Conservation (phyloP, 1,140 invertebrate species). For the Drosophila orosa region DNA sequence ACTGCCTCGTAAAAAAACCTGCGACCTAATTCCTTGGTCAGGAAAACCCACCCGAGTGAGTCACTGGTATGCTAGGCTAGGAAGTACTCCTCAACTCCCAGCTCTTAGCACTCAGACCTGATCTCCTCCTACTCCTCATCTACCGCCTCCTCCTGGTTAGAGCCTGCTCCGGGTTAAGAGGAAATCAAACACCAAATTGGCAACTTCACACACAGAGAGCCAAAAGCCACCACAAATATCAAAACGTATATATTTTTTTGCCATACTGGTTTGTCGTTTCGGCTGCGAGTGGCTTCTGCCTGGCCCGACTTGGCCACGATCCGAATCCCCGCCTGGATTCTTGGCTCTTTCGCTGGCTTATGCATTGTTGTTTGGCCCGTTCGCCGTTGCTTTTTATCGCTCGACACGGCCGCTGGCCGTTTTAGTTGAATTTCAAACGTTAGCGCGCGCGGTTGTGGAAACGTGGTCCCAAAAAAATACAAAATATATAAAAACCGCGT, state of each 20-base stretch:
- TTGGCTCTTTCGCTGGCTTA: conserved; percentile 10
- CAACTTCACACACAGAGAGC: conserved; percentile 51
- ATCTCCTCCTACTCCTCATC: background rate
- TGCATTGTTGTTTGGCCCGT: conserved; percentile 35
- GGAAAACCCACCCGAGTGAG: conserved; percentile 53
- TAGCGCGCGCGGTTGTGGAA: conserved; percentile 69
- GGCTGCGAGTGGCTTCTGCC: conserved; percentile 76
- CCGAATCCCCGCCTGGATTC: conserved; percentile 10
- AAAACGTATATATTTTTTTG: conserved; percentile 33
- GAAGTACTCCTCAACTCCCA: conserved; percentile 4
- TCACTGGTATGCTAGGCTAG: conserved; percentile 44
- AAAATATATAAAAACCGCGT: conserved; percentile 14
- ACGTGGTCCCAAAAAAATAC: conserved; percentile 13
- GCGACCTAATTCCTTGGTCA: conserved; percentile 35
- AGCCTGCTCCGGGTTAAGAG: conserved; percentile 43
- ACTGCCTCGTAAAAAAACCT: background rate
- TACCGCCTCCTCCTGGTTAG: conserved; percentile 10
- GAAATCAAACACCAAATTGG: conserved; percentile 69
- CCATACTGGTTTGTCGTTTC: conserved; percentile 65
- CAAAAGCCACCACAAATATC: conserved; percentile 24
- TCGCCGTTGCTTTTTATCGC: conserved; percentile 70
- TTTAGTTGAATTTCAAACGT: conserved; percentile 81
- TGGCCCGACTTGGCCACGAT: conserved; percentile 29
- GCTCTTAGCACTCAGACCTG: conserved; percentile 8
- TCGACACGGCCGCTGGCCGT: conserved; percentile 48